Evolutionary conservation across 2,888 invertebrate species (phyloP), one percentile per base, ranked within the genome.

Genomic region (Deilephila elpenor): DNA sequence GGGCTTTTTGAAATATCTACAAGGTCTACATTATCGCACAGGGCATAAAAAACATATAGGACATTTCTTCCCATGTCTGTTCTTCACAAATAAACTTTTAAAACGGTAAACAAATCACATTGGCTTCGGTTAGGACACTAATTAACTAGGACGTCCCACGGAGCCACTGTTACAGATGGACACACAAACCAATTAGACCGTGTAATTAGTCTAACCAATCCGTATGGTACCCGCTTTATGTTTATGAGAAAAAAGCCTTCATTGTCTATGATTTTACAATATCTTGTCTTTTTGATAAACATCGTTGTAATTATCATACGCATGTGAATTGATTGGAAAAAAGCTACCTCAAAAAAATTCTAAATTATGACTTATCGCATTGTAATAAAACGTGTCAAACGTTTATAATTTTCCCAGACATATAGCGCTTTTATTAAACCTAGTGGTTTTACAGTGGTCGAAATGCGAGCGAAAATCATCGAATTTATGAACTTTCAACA

Each of bases 131-230:
- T 87, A 88, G 89, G 86, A 85, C 83, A 86, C 92, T 92, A 93
- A 93, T 93, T 93, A 92, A 92, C 91, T 91, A 89, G 86, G 86
- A 83, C 86, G 88, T 89, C 87, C 89, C 90, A 85, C 85, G 85
- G 85, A 85, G 89, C 91, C 90, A 88, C 93, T 89, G 93, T 93
- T 90, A 93, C 93, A 93, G 93, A 93, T 90, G 91, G 91, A 89
- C 90, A 89, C 89, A 87, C 91, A 91, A 89, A 89, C 89, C 91
- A 89, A 91, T 90, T 89, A 89, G 89, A 91, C 88, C 92, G 91
- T 93, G 90, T 93, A 93, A 93, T 94, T 93, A 93, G 92, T 91
- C 89, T 86, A 87, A 87, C 89, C 85, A 84, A 82, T 79, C 84
- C 83, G 82, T 83, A 83, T 82, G 81, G 78, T 78, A 79, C 79